Base-by-base conservation (phyloP, 2,797 vertebrate species). In the Falco peregrinus region DNA sequence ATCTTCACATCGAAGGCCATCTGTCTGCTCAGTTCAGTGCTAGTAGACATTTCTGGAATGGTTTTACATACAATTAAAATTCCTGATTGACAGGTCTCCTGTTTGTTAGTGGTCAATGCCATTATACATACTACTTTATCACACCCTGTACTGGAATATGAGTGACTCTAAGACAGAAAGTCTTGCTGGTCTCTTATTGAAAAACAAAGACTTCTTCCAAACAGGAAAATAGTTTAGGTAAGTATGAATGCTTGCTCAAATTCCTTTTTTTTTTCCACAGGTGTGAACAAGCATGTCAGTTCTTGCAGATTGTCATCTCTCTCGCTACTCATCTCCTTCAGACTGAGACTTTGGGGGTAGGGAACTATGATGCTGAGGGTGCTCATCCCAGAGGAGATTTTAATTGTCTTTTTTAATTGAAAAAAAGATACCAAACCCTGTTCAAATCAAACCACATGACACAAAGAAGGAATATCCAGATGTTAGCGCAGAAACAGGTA, bases 201-300 rank as follows among this genome's bases (percentile, higher is more conserved):
- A 88, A 81, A 82, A 86, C 19, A 89, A 91, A 77, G 18, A 33
- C 29, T 75, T 85, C 15, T 91, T 91, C 91, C 63, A 84, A 91
- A 84, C 13, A 88, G 54, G 28, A 93, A 88, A 84, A 81, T 43
- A 0, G 20, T 91, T 77, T 47, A 92, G 22, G 14, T 79, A 87
- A 89, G 26, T 61, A 60, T 64, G 57, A 92, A 69, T 35, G 6
- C 73, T 86, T 84, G 13, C n/a, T 51, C 56, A 93, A 92, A 82
- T 67, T 83, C 11, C 29, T 61, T 54, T 54, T 53, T 25, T 47
- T 57, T 53, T 18, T 0, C 5, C 25, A 78, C 31, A 87, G 45
- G 13, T 71, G 45, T 85, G 83, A 92, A 78, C 31, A 75, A 83
- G 48, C 50, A 71, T 78, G 61, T 91, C 41, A 47, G 16, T 43